phyloP scores from a whole-genome alignment of 2,888 invertebrate genomes.

The Thysanoteuthis rhombus region DNA sequence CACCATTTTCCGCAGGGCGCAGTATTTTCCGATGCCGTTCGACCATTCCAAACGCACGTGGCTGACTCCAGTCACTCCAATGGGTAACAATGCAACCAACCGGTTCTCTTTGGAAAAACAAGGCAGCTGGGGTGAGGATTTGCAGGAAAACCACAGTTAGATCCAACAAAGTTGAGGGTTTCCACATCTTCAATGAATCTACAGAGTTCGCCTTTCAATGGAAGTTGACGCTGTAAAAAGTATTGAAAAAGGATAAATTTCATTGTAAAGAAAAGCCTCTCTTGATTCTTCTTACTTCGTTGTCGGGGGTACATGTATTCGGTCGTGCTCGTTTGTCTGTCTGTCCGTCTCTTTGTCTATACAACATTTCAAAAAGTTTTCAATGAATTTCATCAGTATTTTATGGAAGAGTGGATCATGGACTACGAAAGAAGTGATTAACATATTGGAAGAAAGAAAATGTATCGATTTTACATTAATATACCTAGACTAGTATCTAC shows the following conservation, averaged over 20 bases:
- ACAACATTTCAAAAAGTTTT: no score
- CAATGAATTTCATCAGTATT: no score
- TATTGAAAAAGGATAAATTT: not conserved
- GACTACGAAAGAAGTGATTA: no score
- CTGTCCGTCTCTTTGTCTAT: no score
- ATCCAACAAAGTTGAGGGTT: not conserved
- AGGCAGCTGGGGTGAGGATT: not conserved
- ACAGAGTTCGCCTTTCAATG: not conserved
- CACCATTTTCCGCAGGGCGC: not conserved
- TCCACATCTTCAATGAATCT: not conserved
- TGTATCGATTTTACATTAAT: no score
- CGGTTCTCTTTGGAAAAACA: not conserved
- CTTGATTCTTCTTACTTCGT: no score
- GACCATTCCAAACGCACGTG: not conserved
- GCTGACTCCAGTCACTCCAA: slow-evolving; percentile 1
- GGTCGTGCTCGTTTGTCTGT: no score
- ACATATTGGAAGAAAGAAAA: no score
- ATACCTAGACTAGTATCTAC: no score
- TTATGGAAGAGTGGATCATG: no score
- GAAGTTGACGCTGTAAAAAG: not conserved
- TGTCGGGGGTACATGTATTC: no score
- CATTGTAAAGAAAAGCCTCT: no score
- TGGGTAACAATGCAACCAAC: not conserved
- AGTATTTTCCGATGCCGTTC: slow-evolving; percentile 18
- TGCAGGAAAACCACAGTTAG: not conserved